Percentiles rank a stretch among this genome's conserved stretches.
Conservation (phyloP, 2,888 invertebrate genomes). For the Eugnorisma glareosa region DNA sequence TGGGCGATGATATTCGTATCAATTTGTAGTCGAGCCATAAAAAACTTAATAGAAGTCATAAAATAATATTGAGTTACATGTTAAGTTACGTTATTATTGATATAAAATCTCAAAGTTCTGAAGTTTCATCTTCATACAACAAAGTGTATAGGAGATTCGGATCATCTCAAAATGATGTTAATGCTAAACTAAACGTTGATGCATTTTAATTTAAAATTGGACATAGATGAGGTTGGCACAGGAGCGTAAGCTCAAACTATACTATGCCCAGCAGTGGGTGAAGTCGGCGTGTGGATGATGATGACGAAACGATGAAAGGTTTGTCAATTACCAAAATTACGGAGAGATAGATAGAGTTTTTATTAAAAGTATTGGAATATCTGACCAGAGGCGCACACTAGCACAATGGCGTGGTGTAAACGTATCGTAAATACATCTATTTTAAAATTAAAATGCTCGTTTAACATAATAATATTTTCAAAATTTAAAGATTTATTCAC, state of each 20-base stretch:
- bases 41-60: slow-evolving; percentile 46
- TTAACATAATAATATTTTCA: no score
- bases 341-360: not conserved
- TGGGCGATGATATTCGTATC: slow-evolving; percentile 27
- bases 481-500: no score
- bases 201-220: no score
- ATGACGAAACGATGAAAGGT: not conserved
- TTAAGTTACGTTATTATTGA: slow-evolving; percentile 20
- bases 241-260: not conserved
- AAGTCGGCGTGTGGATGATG: not conserved
- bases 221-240: not conserved
- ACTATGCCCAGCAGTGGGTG: not conserved
- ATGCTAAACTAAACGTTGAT: not conserved
- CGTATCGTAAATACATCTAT: no score
- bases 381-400: not conserved
- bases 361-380: not conserved
- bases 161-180: not conserved
- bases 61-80: slow-evolving; percentile 30
- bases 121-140: not conserved
- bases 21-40: slow-evolving; percentile 38
- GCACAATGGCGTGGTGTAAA: no score
- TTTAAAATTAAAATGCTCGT: no score
- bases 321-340: not conserved
- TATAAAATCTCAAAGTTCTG: slow-evolving; percentile 38
- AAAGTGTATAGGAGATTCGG: not conserved